phyloP scores from a whole-genome alignment of 2,888 invertebrate genomes.

The Agonopterix heracliana region DNA sequence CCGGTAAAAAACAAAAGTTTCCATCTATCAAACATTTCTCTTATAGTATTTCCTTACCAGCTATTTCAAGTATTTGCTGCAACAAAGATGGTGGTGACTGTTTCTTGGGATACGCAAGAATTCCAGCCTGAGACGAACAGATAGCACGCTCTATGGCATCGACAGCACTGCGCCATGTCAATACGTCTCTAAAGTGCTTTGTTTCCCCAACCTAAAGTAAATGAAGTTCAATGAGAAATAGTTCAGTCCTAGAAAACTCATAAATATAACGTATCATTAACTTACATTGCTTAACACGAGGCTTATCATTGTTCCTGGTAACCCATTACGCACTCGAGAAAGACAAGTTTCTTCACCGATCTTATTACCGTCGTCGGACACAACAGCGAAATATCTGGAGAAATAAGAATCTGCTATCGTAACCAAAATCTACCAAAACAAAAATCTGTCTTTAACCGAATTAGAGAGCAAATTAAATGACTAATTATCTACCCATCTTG shows the following conservation, averaged over 20 bases:
- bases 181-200: not conserved
- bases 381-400: not conserved
- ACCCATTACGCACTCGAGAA: not conserved
- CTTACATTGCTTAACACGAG: not conserved
- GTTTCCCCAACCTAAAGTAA: not conserved
- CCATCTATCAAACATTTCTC: not conserved
- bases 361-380: not conserved
- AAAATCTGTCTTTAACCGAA: no score
- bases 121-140: not conserved
- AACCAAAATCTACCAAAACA: no score
- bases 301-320: not conserved
- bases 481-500: no score
- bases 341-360: not conserved
- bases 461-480: no score
- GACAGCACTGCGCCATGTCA: not conserved
- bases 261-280: not conserved
- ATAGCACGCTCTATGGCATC: not conserved
- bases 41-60: not conserved
- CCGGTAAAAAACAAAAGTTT: not conserved
- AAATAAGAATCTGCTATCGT: not conserved
- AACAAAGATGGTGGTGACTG: not conserved
- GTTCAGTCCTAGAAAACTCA: not conserved
- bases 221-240: not conserved
- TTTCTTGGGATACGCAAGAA: not conserved
- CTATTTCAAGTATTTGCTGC: not conserved